Conservation (phyloP, 1,140 invertebrate genomes). For the Calycopis cecrops region DNA sequence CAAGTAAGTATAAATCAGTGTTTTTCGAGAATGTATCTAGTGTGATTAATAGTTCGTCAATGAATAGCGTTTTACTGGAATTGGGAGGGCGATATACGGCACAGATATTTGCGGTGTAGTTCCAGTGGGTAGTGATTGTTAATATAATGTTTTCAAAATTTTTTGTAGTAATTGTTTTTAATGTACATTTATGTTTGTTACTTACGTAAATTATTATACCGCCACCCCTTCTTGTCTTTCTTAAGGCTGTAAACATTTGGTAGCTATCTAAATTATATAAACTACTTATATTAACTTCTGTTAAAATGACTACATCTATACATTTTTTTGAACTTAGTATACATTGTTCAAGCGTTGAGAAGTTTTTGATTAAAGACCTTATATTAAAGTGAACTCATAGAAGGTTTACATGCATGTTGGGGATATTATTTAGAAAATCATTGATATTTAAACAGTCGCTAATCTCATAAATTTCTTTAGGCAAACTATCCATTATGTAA, state of each 20-base stretch:
- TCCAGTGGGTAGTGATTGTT: constrained; percentile 6
- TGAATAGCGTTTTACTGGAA: constrained; percentile 4
- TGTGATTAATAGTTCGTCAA: no score
- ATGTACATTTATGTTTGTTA: constrained; percentile 14
- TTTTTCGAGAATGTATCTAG: no score
- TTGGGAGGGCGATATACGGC: constrained; percentile 15
- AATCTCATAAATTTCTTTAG: constrained; percentile 12
- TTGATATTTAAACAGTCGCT: constrained; percentile 8
- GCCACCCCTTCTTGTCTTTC: constrained; percentile 16
- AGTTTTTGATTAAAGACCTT: constrained; percentile 21
- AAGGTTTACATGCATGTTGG: constrained; percentile 7
- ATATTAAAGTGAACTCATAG: constrained; percentile 19
- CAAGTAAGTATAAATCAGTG: no score
- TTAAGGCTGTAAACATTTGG: constrained; percentile 13
- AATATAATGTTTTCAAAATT: constrained; percentile 15
- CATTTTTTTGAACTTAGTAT: constrained; percentile 1
- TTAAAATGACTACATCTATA: constrained; percentile 20
- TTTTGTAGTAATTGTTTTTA: constrained; percentile 12
- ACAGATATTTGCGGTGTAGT: constrained; percentile 15
- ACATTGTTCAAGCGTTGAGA: constrained; percentile 16
- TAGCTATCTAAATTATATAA: constrained; percentile 10
- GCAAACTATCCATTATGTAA: background rate
- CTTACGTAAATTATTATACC: constrained; percentile 19
- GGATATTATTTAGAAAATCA: constrained; percentile 4
- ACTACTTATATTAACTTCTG: constrained; percentile 17